A percentile compares a stretch with the other conserved stretches of the same genome.
These are phyloP conservation scores for Patella depressa DNA, from an alignment of 2,888 invertebrate species.

Conservation along the genomic window DNA sequence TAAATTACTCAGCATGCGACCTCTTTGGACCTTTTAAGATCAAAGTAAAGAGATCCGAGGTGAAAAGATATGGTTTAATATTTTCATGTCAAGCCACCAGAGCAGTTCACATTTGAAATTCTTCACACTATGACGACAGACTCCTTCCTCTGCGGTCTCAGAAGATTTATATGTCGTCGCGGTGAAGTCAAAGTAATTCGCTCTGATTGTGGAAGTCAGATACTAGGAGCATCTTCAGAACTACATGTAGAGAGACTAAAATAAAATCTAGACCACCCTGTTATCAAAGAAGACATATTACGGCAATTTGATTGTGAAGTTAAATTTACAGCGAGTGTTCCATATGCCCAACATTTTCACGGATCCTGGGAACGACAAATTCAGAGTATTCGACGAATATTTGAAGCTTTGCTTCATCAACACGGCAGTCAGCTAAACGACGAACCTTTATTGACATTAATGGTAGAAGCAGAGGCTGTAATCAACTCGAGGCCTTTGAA, in stretches of 20 bases:
- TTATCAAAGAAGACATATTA: constrained; percentile 24
- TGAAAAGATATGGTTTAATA: constrained; percentile 8
- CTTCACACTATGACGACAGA: constrained; percentile 22
- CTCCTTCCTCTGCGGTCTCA: constrained; percentile 59
- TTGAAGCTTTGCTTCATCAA: constrained; percentile 30
- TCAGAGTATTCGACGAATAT: constrained; percentile 37
- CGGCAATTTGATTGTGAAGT: constrained; percentile 28
- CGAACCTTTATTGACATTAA: constrained; percentile 30
- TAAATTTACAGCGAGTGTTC: constrained; percentile 40
- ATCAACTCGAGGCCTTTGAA: constrained; percentile 36
- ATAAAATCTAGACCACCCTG: constrained; percentile 23
- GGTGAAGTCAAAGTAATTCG: constrained; percentile 35
- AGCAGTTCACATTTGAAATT: constrained; percentile 2
- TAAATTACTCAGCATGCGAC: constrained; percentile 38
- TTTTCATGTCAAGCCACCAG: constrained; percentile 1
- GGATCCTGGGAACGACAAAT: constrained; percentile 53
- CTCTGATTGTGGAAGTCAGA: constrained; percentile 41
- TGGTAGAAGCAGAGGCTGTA: constrained; percentile 34
- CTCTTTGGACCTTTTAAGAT: neutral
- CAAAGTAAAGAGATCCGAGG: neutral
- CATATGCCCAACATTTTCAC: constrained; percentile 46
- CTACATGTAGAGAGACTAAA: constrained; percentile 3
- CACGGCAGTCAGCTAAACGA: constrained; percentile 24
- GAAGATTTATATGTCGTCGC: constrained; percentile 61
- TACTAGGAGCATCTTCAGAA: constrained; percentile 38